These are phyloP conservation scores for Callimorpha dominula DNA, from an alignment of 2,888 invertebrate genomes.

Conservation along the genomic window DNA sequence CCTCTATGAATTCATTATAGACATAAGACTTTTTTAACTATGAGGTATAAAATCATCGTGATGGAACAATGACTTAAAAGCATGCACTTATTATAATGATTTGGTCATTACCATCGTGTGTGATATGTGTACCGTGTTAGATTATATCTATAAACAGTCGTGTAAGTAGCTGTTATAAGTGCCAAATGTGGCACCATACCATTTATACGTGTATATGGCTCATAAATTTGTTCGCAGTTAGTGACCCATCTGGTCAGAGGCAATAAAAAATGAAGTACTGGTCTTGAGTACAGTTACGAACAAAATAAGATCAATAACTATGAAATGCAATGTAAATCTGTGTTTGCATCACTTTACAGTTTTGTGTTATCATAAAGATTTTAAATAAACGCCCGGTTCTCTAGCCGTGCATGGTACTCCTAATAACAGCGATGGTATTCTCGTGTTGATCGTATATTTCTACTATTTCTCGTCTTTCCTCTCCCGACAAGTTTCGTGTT, in stretches of 20 bases:
- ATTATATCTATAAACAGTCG: slow-evolving; percentile 5
- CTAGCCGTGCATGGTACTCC: neutral
- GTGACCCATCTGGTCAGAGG: slow-evolving; percentile 65
- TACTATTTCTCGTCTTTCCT: neutral
- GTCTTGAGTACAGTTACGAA: slow-evolving; percentile 43
- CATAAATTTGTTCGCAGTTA: slow-evolving; percentile 54
- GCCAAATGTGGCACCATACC: slow-evolving; percentile 46
- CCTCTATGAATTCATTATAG: no score
- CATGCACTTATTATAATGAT: neutral
- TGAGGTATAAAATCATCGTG: neutral
- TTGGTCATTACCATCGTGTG: neutral
- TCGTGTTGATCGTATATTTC: neutral
- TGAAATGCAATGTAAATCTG: neutral
- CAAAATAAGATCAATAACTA: slow-evolving; percentile 14
- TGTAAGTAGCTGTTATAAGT: slow-evolving; percentile 31
- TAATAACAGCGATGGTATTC: no score
- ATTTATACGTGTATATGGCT: slow-evolving; percentile 33
- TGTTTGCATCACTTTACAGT: neutral
- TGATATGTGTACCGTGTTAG: neutral
- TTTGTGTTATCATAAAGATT: neutral
- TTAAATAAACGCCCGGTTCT: neutral
- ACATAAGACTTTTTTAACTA: neutral
- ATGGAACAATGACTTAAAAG: neutral
- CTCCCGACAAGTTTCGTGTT: neutral
- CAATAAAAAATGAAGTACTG: slow-evolving; percentile 57